Percentiles rank a stretch among this genome's conserved stretches.
These are phyloP conservation scores for Podargus strigoides DNA, from an alignment of 2,797 vertebrate species.

Conservation along the genomic window DNA sequence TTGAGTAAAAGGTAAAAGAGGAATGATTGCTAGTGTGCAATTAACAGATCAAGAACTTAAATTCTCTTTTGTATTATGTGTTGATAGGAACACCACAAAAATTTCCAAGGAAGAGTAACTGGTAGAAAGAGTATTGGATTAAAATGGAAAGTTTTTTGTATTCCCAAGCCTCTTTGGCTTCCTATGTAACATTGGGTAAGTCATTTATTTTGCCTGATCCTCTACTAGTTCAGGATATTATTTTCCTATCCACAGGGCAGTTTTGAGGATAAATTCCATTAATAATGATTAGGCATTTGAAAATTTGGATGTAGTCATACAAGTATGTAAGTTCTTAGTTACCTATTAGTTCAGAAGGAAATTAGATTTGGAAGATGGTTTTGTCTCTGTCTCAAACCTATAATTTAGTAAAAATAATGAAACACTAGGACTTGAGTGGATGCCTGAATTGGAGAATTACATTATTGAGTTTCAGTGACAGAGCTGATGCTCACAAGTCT, in stretches of 20 bases:
- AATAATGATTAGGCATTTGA: neutral
- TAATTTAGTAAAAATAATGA: constrained; percentile 6
- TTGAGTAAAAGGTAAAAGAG: neutral
- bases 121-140: neutral
- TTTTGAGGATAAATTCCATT: neutral
- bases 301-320: neutral
- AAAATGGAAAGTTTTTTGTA: neutral
- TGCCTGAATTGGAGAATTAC: neutral
- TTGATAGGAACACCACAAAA: neutral
- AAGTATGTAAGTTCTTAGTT: neutral
- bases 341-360: neutral
- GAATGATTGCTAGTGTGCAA: neutral
- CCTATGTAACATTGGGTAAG: neutral
- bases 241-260: neutral
- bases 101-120: neutral
- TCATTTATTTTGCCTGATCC: neutral
- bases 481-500: neutral
- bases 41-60: neutral
- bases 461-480: neutral
- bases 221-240: neutral
- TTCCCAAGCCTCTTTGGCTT: neutral
- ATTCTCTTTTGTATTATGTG: neutral
- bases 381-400: neutral
- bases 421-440: neutral
- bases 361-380: neutral